Conservation (phyloP, 1,140 invertebrate species). For the Pachypeltis micranthus region DNA sequence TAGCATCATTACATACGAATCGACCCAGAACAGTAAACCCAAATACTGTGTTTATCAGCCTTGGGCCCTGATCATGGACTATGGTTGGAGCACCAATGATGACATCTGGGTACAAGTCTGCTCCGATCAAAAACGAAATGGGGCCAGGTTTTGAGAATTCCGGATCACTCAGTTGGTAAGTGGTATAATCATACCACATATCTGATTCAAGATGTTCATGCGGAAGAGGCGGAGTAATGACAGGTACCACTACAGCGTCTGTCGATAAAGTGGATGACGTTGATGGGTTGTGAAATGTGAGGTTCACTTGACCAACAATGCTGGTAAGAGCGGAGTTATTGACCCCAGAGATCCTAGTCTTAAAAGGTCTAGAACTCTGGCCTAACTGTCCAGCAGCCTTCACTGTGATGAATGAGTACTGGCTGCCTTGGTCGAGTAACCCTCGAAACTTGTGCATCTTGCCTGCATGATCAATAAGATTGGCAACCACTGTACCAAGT, state of each 20-base stretch:
- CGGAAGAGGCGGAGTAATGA: constrained; percentile 15
- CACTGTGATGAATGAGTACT: neutral
- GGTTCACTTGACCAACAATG: neutral
- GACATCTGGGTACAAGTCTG: neutral
- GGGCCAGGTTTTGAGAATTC: neutral
- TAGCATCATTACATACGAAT: neutral
- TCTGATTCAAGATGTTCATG: neutral
- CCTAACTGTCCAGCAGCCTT: too few species aligned
- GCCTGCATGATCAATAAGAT: neutral
- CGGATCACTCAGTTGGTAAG: neutral
- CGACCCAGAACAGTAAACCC: neutral
- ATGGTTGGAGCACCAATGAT: neutral
- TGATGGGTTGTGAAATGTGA: neutral
- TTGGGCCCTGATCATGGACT: neutral
- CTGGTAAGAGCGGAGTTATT: too few species aligned
- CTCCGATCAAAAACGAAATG: neutral
- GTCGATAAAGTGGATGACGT: neutral
- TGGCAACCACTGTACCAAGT: too few species aligned
- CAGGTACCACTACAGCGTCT: too few species aligned
- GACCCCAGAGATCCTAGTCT: too few species aligned
- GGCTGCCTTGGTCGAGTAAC: neutral
- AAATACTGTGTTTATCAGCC: neutral
- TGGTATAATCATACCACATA: neutral
- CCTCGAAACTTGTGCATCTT: neutral
- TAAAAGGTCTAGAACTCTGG: too few species aligned